These are phyloP conservation scores for Chironex yamaguchii DNA, from an alignment of 30 jellyfish, hydroid and myxozoan genomes.

Conservation along the genomic window DNA sequence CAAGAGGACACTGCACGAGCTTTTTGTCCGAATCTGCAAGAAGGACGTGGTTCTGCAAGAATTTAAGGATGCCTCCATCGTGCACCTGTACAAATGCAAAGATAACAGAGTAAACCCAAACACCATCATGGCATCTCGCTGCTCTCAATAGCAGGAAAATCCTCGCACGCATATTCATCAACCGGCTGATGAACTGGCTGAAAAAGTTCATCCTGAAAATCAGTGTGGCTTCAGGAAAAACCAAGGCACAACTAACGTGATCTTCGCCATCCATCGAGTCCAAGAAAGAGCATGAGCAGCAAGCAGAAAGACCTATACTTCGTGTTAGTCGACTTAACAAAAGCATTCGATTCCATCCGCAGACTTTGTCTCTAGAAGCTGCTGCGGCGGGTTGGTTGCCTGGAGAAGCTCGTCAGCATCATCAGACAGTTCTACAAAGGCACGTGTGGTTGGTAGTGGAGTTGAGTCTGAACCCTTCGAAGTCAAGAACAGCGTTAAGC, in stretches of 20 bases:
- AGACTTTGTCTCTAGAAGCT: constrained; percentile 1
- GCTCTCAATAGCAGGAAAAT: neutral
- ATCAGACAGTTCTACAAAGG: constrained; percentile 3
- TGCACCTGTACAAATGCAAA: neutral
- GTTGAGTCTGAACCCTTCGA: neutral
- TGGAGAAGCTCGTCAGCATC: neutral
- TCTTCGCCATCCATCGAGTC: constrained; percentile 23
- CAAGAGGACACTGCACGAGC: neutral
- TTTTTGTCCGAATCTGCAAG: neutral
- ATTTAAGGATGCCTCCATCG: neutral
- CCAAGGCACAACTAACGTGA: constrained; percentile 42
- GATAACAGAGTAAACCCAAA: neutral
- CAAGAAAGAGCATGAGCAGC: constrained; percentile 40
- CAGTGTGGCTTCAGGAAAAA: constrained; percentile 41
- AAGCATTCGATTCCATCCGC: constrained; percentile 15
- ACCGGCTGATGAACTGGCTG: neutral
- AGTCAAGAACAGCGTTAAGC: constrained; percentile 25
- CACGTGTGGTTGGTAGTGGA: neutral
- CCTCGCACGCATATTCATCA: neutral
- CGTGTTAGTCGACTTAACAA: constrained; percentile 43
- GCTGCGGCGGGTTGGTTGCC: constrained; percentile 23
- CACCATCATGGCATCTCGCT: neutral
- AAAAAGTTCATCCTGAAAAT: constrained; percentile 19
- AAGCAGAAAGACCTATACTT: neutral
- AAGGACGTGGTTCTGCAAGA: neutral